Conservation (phyloP, 53 echinoderm and acorn worm species). For the Crossaster papposus region DNA sequence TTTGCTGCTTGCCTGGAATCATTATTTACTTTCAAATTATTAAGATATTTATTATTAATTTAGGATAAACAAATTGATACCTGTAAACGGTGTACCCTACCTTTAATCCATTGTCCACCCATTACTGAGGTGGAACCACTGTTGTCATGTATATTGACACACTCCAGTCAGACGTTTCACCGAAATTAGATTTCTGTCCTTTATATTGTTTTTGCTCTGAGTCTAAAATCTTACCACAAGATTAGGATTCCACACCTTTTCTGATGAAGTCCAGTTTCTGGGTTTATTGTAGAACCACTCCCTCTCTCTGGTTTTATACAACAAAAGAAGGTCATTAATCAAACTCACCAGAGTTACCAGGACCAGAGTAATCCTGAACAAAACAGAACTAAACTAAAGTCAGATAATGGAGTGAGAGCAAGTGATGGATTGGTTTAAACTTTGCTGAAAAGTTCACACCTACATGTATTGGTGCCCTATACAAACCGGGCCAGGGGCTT, state of each 20-base stretch:
- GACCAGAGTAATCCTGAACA: background rate
- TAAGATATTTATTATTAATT: too few relatives aligned
- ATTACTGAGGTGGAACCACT: too few relatives aligned
- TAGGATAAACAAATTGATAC: too few relatives aligned
- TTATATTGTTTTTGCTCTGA: too few relatives aligned
- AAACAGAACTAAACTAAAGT: background rate
- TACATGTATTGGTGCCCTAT: background rate
- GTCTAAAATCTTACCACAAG: background rate
- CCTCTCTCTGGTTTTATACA: background rate
- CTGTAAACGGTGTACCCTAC: too few relatives aligned
- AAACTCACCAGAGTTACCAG: background rate
- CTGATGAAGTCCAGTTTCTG: background rate
- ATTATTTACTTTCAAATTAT: too few relatives aligned
- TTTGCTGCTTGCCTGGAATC: too few relatives aligned
- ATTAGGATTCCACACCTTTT: background rate
- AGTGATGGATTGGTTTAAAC: background rate
- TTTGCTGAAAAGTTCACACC: background rate
- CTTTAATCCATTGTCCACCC: too few relatives aligned
- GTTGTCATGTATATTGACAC: too few relatives aligned
- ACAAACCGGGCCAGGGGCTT: slow-evolving; percentile 1
- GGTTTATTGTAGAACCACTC: background rate
- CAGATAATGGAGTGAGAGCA: background rate
- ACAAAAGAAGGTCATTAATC: background rate
- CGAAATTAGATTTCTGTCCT: too few relatives aligned
- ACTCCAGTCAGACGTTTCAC: too few relatives aligned